Percentiles rank a stretch among this genome's conserved stretches.
Evolutionary conservation across 1,140 invertebrate species (phyloP).

Genomic region (Stegodyphus dumicola): DNA sequence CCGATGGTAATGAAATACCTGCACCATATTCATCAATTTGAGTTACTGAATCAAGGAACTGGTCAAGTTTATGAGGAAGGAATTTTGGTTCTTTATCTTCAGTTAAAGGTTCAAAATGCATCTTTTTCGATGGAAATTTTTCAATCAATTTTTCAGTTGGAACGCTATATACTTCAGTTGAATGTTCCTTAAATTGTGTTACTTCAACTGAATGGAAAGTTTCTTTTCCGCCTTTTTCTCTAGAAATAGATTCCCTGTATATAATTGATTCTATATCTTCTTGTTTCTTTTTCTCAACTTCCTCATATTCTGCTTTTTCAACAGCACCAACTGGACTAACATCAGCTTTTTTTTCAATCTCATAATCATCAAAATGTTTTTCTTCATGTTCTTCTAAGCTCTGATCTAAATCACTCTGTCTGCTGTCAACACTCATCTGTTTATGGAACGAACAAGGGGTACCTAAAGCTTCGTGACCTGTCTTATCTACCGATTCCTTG

Average conservation of each 20-base stretch:
- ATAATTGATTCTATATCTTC: constrained; percentile 30
- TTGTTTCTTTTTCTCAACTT: constrained; percentile 26
- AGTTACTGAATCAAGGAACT: constrained; percentile 41
- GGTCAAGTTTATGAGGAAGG: constrained; percentile 15
- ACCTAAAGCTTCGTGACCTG: constrained; percentile 40
- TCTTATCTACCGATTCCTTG: constrained; percentile 37
- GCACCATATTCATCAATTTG: not conserved
- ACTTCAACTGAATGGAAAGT: constrained; percentile 42
- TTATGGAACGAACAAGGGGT: constrained; percentile 56
- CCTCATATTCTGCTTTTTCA: constrained; percentile 53
- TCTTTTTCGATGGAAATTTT: constrained; percentile 44
- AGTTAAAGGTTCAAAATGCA: constrained; percentile 22
- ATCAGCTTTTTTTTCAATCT: not conserved
- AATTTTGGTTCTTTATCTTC: constrained; percentile 8
- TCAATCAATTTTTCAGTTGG: constrained; percentile 43
- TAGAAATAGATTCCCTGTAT: not conserved
- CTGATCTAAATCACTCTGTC: constrained; percentile 1
- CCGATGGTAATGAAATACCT: constrained; percentile 4
- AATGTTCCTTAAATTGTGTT: constrained; percentile 23
- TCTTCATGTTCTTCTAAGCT: constrained; percentile 14
- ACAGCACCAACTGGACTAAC: not conserved
- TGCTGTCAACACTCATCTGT: constrained; percentile 16
- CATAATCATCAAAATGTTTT: not conserved
- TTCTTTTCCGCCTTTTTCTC: constrained; percentile 15
- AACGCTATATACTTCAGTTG: constrained; percentile 25